phyloP scores from a whole-genome alignment of 2,797 vertebrate species.

The Halcyon smyrnensis region DNA sequence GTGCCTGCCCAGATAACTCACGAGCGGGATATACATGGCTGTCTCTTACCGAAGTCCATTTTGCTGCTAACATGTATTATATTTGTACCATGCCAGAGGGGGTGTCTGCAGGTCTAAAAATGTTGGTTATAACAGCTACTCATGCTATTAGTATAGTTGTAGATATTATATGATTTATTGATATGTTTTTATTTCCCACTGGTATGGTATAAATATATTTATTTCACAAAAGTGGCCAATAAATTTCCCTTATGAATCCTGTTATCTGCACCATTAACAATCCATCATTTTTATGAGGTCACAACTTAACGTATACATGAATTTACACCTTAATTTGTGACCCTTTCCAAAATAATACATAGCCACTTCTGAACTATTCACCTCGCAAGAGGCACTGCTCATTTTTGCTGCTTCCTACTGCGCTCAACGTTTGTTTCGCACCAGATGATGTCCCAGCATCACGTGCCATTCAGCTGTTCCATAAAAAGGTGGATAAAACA shows the following conservation, averaged over 20 bases:
- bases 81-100: slow-evolving; percentile 79
- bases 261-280: slow-evolving; percentile 83
- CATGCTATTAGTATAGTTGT: slow-evolving; percentile 81
- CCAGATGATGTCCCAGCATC: not conserved
- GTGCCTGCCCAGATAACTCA: slow-evolving; percentile 50
- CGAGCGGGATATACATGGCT: slow-evolving; percentile 55
- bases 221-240: slow-evolving; percentile 84
- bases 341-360: slow-evolving; percentile 76
- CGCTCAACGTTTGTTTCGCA: not conserved
- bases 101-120: slow-evolving; percentile 79
- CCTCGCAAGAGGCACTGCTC: slow-evolving; percentile 67
- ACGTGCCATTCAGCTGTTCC: not conserved
- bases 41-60: slow-evolving; percentile 56
- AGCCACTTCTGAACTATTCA: slow-evolving; percentile 83
- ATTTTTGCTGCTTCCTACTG: slow-evolving; percentile 19
- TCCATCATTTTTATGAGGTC: slow-evolving; percentile 84
- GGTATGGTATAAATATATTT: slow-evolving; percentile 85
- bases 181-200: slow-evolving; percentile 85
- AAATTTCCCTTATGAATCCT: slow-evolving; percentile 86
- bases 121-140: slow-evolving; percentile 77
- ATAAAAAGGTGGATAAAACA: not conserved
- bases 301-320: slow-evolving; percentile 75
- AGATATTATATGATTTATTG: slow-evolving; percentile 83
- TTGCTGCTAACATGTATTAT: slow-evolving; percentile 59
- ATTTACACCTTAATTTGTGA: slow-evolving; percentile 77